Conservation (phyloP, 2,113 vertebrate genomes). For the Anser brachyrhynchus region DNA sequence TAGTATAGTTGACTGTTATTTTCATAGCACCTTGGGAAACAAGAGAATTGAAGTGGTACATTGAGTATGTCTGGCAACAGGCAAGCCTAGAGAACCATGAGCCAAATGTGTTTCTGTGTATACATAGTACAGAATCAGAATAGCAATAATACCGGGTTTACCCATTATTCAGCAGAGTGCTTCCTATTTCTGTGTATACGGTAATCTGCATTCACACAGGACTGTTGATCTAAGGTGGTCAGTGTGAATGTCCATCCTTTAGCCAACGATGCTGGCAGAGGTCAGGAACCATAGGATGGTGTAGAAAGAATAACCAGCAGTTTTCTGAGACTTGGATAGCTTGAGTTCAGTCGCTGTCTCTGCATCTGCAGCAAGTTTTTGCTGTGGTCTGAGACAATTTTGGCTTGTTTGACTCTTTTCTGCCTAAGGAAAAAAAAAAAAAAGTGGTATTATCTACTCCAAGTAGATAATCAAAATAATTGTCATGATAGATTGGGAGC, state of each 20-base stretch:
- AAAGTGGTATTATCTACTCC: not conserved
- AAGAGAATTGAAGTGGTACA: not conserved
- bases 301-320: not conserved
- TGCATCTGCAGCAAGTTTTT: not conserved
- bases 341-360: not conserved
- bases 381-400: not conserved
- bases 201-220: not conserved
- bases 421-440: not conserved
- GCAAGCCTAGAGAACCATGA: not conserved
- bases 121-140: not conserved
- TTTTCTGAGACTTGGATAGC: not conserved
- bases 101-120: not conserved
- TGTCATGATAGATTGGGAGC: not conserved
- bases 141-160: not conserved
- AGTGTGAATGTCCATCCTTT: fast-evolving
- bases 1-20: not conserved
- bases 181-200: not conserved
- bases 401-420: not conserved
- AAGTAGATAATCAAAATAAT: not conserved
- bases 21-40: not conserved
- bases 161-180: not conserved
- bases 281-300: fast-evolving
- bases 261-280: not conserved
- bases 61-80: not conserved
- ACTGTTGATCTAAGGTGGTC: not conserved